Base-by-base conservation (phyloP, 2,888 invertebrate genomes). In the Drosophila cognata region DNA sequence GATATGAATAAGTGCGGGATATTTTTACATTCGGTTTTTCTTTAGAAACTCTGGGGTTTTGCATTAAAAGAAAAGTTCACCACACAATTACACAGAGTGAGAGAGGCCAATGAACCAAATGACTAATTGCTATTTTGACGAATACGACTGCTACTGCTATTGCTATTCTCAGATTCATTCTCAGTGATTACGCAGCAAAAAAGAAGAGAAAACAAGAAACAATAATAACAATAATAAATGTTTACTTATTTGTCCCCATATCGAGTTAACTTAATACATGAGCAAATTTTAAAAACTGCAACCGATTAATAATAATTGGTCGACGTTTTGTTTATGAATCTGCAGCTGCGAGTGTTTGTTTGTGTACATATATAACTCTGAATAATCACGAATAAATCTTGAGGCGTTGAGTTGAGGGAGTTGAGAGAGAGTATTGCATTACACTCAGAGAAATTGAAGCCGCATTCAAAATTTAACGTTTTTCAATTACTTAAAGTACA, bases 71-170 rank as follows among this genome's bases (percentile, higher is more conserved):
- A 35, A 50, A 21, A 25, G n/a, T n/a, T 11, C 5, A 3, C 10
- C 31, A 28, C 8, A 1, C 7, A 16, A 13, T 7, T 25, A 25
- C 7, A 13, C 41, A n/a, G 11, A 38, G 3, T 13, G 13, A 21
- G 0, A 8, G 16, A 59, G 62, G 58, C 5, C 70, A 75, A 25
- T 64, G 60, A 63, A 68, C 79, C 53, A 55, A 41, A 41, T 79
- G 79, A 77, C 55, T 64, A 77, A 77, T 36, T 59, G 29, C n/a
- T 29, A 55, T 28, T 21, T 36, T 29, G 43, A 61, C 38, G 60
- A n/a, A 13, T 25, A 18, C 31, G 25, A 21, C 46, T 69, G 38
- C 38, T 33, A 13, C 46, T 28, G 46, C 25, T 25, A 25, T 46
- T 46, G 8, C 8, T 25, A 13, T 46, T 25, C 25, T 21, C 21